Evolutionary conservation across 2,113 vertebrate species (phyloP), one percentile per base, ranked within the genome.

Genomic region (Chloropsis hardwickii): DNA sequence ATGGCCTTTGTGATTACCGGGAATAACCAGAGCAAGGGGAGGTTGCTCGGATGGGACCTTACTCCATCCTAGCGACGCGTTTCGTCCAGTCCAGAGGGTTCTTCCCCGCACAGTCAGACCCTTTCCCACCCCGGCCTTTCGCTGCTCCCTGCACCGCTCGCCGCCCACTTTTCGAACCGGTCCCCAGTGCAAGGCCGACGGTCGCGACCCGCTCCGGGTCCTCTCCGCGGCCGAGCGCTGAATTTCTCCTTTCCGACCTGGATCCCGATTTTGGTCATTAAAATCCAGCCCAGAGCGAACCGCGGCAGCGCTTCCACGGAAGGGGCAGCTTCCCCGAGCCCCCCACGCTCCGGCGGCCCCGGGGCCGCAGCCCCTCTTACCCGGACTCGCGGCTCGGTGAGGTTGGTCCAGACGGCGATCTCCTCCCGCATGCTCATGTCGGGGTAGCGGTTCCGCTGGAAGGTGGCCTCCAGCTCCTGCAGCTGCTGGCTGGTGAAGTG

Each of bases 381-480:
- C 98, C 99, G 97, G 39, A 99, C 99, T 94, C 99, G 98, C 54
- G 99, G 99, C 97, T 99, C 99, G 3, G 99, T 99, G 94, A 99
- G 98, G 97, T 99, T 99, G 97, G 99, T 99, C 99, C 99, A 99
- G 66, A 99, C 99, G 2, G 99, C 99, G 92, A 99, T 99, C 98
- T 99, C 99, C 98, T 99, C 99, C 85, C 99, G 81, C 98, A 99
- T 99, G 97, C 99, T 99, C 99, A 99, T 99, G 96, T 99, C 99
- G 8, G 99, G 99, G 95, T 99, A 99, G 83, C 99, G 99, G 97
- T 99, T 99, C 95, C 99, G 93, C 97, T 99, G 99, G 97, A 99
- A 99, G 33, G 99, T 99, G 94, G 99, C 98, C 79, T 99, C 99
- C 92, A 99, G 98, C 98, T 99, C 99, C 95, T 99, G 99, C 86